Percentiles rank a stretch among this genome's conserved stretches.
phyloP scores from a whole-genome alignment of 2,888 invertebrate species.

The Oxycera nigricornis region DNA sequence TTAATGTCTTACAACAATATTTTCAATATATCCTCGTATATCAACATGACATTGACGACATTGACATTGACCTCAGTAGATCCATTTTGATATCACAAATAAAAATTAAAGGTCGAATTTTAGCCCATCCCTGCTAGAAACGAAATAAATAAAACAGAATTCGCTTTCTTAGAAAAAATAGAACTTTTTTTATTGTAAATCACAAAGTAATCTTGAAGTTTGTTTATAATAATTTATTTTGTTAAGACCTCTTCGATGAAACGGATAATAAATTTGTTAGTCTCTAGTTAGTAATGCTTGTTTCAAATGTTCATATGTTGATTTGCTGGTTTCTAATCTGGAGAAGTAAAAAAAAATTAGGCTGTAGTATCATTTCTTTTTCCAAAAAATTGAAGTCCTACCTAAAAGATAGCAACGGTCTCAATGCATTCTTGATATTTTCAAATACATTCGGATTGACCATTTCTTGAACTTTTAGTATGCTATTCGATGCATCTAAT shows the following conservation, averaged over 20 bases:
- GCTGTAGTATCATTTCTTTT: not conserved
- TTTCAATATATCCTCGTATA: no score
- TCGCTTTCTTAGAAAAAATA: constrained; percentile 15
- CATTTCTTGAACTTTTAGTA: constrained; percentile 48
- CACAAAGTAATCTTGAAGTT: constrained; percentile 13
- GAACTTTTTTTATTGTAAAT: constrained; percentile 23
- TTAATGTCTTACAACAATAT: no score
- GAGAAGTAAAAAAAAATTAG: not conserved
- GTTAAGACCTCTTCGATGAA: not conserved
- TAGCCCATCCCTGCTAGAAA: no score
- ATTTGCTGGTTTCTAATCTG: constrained; percentile 45
- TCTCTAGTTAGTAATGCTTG: constrained; percentile 44
- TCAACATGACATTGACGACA: no score
- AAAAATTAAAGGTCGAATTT: no score
- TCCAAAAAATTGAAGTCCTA: constrained; percentile 9
- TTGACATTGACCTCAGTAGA: no score
- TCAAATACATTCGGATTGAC: constrained; percentile 49
- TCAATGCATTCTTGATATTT: constrained; percentile 49
- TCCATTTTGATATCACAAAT: no score
- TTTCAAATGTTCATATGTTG: constrained; percentile 47
- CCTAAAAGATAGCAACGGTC: constrained; percentile 47
- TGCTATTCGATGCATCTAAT: constrained; percentile 47
- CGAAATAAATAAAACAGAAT: no score
- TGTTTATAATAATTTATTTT: constrained; percentile 20
- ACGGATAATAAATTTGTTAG: constrained; percentile 26